Conservation (phyloP, 2,797 vertebrate species). For the Sebastes matsubarae region DNA sequence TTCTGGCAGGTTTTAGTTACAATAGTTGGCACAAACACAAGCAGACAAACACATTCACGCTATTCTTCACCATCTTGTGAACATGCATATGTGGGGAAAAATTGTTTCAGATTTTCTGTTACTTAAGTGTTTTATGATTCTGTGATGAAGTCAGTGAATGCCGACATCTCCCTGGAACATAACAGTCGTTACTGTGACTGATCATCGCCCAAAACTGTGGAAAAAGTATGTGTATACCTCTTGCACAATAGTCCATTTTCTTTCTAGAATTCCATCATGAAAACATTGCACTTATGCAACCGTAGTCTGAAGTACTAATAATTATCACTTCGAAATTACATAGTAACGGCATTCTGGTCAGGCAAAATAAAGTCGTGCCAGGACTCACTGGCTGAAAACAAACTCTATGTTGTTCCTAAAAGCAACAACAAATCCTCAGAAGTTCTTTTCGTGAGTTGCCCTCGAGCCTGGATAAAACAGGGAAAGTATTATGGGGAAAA, state of each 20-base stretch:
- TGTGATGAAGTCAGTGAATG: constrained; percentile 27
- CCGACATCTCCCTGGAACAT: not conserved
- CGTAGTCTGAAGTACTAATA: not conserved
- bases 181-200: not conserved
- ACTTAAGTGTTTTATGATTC: not conserved
- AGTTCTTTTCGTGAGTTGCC: not conserved
- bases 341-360: constrained; percentile 14
- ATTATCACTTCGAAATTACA: constrained; percentile 45
- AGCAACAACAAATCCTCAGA: constrained; percentile 16
- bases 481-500: not conserved
- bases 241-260: constrained; percentile 26
- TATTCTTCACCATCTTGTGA: too few species aligned
- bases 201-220: constrained; percentile 10
- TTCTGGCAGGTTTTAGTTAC: not conserved
- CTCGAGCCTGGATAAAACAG: not conserved
- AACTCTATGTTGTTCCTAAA: constrained; percentile 8
- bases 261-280: constrained; percentile 8
- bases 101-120: not conserved
- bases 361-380: constrained; percentile 17
- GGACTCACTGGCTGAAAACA: constrained; percentile 32
- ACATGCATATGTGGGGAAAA: not conserved
- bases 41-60: too few species aligned
- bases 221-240: not conserved
- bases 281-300: constrained; percentile 25
- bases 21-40: not conserved